Conservation (phyloP, 2,797 vertebrate species). For the Cyclopterus lumpus region DNA sequence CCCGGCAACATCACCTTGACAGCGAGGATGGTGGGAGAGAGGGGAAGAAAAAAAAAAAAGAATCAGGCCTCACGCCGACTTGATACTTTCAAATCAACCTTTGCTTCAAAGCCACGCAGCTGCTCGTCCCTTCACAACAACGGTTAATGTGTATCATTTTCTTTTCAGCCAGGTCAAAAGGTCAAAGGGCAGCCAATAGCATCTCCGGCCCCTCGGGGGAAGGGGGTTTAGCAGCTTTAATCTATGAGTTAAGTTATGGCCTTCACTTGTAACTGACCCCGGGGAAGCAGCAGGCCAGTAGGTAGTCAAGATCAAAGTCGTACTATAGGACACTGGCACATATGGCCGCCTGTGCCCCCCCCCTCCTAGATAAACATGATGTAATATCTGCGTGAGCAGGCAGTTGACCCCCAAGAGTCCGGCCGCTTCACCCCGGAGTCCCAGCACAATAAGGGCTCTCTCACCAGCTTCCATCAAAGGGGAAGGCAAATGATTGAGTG, state of each 20-base stretch:
- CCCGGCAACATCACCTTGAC: constrained; percentile 75
- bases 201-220: constrained; percentile 35
- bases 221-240: constrained; percentile 61
- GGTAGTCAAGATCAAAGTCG: constrained; percentile 67
- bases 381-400: constrained; percentile 57
- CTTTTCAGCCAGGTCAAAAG: constrained; percentile 1
- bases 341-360: constrained; percentile 16
- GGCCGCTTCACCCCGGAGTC: constrained; percentile 47
- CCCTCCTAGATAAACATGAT: constrained; percentile 62
- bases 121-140: neutral
- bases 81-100: constrained; percentile 29
- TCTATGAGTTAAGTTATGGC: constrained; percentile 66
- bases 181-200: constrained; percentile 55
- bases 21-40: constrained; percentile 38
- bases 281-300: constrained; percentile 39
- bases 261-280: constrained; percentile 59
- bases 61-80: constrained; percentile 30
- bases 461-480: constrained; percentile 59
- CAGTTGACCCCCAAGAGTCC: constrained; percentile 45
- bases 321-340: constrained; percentile 47
- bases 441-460: constrained; percentile 26
- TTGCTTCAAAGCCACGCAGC: constrained; percentile 30
- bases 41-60: constrained; percentile 28
- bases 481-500: constrained; percentile 60
- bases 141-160: constrained; percentile 23